phyloP scores from a whole-genome alignment of 2,797 vertebrate genomes.

The Halcyon badia region DNA sequence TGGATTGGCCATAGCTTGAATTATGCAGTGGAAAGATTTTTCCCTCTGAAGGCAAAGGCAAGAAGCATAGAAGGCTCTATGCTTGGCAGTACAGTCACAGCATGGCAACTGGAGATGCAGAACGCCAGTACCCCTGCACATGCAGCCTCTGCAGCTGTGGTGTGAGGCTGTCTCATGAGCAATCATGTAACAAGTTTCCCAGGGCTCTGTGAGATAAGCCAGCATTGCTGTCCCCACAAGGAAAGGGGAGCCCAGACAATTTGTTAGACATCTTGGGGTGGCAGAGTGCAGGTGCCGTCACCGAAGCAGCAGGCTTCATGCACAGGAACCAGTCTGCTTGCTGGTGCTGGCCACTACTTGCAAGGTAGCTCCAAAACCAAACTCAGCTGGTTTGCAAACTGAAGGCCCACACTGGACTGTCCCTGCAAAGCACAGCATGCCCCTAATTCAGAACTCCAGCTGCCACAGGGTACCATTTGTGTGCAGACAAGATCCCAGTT shows the following conservation, averaged over 20 bases:
- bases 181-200: background rate
- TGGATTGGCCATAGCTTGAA: background rate
- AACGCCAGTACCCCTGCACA: background rate
- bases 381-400: background rate
- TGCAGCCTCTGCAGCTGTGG: background rate
- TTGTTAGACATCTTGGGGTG: rapidly evolving
- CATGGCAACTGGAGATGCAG: rapidly evolving
- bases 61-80: background rate
- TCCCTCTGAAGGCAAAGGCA: constrained; percentile 5
- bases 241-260: background rate
- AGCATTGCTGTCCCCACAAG: rapidly evolving
- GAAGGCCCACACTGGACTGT: rapidly evolving
- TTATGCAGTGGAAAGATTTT: constrained; percentile 41
- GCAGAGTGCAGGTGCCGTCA: rapidly evolving
- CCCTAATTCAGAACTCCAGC: background rate
- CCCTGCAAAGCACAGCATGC: background rate
- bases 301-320: background rate
- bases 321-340: background rate
- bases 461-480: rapidly evolving
- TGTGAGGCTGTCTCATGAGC: background rate
- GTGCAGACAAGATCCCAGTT: background rate
- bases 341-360: background rate
- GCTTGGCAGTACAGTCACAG: background rate
- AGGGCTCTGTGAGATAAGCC: background rate
- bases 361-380: background rate